Percentiles rank a stretch among this genome's conserved stretches.
These are phyloP conservation scores for Eustalomyia histrio DNA, from an alignment of 2,888 invertebrate genomes.

Conservation along the genomic window DNA sequence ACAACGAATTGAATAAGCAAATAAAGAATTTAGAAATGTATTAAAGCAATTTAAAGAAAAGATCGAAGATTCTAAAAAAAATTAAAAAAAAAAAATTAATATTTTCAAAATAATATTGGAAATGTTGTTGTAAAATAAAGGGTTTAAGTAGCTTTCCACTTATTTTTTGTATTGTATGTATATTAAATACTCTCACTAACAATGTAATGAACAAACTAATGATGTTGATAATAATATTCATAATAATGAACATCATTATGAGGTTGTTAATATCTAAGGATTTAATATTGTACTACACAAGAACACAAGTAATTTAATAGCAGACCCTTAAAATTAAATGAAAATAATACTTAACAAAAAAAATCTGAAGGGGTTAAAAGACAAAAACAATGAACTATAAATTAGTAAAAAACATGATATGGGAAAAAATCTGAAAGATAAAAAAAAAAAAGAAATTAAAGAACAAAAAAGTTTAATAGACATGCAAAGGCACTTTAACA, in stretches of 20 bases:
- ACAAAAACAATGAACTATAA: constrained; percentile 45
- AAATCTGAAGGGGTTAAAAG: constrained; percentile 42
- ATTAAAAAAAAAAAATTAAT: no score
- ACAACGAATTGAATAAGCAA: no score
- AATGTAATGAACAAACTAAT: constrained; percentile 7
- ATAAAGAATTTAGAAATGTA: no score
- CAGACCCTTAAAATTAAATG: constrained; percentile 16
- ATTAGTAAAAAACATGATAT: constrained; percentile 38
- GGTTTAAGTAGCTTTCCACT: constrained; percentile 12
- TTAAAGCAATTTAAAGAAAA: no score
- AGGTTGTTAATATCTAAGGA: not conserved
- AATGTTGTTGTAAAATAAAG: not conserved
- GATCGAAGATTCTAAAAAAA: no score
- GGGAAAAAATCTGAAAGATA: constrained; percentile 12
- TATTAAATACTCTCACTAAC: not conserved
- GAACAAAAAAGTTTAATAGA: constrained; percentile 42
- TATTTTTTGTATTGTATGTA: not conserved
- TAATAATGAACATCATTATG: constrained; percentile 11
- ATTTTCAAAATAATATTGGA: not conserved
- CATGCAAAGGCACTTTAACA: constrained; percentile 31
- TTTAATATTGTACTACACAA: not conserved
- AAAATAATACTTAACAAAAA: constrained; percentile 1
- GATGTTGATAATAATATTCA: constrained; percentile 2
- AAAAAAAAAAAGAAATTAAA: constrained; percentile 40
- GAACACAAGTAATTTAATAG: constrained; percentile 25